Base-by-base conservation (phyloP, 2,113 vertebrate species). In the Prunella fulvescens region DNA sequence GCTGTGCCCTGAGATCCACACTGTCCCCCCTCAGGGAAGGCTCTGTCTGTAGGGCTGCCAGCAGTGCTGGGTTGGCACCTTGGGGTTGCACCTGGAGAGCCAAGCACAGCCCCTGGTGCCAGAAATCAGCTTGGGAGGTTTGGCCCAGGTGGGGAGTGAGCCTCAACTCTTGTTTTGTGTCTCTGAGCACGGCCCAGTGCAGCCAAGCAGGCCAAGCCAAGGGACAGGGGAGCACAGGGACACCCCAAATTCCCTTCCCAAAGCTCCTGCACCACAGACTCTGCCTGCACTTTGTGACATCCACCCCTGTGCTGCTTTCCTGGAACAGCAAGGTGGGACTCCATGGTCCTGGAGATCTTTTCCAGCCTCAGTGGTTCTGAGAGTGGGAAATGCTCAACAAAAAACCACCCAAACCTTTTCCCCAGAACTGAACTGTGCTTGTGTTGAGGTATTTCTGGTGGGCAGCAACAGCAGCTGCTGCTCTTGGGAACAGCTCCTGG, bases 211-310 rank as follows among this genome's bases (percentile, higher is more conserved):
- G 3, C 53, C 22, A 47, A 48, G 60, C 11, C 73, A 35, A 22
- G 62, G 88, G 33, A 18, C 3, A 76, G 79, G 48, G 57, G 31
- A 86, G 42, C 17, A 6, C 1, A 11, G 0, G 6, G 24, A 47
- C 35, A 13, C 29, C 23, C 26, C 79, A 40, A 26, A 81, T 3
- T 37, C 40, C n/a, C 71, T 35, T 58, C 56, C 56, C 56, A 58
- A 35, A 35, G 3, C 1, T 35, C 2, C 65, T 31, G 6, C 86
- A 47, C 2, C 81, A 20, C 1, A 10, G 5, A 6, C n/a, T 8
- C 1, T 3, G 8, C 13, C 37, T 15, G 42, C 29, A 10, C 25
- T 19, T 3, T 1, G 37, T 2, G 8, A 69, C 33, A 33, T 13
- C 57, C 1, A 6, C 48, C 69, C 19, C 57, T 37, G 12, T 0